Evolutionary conservation across 53 echinoderm and acorn worm species (phyloP), one percentile per base, ranked within the genome.

Genomic region (Crossaster papposus): DNA sequence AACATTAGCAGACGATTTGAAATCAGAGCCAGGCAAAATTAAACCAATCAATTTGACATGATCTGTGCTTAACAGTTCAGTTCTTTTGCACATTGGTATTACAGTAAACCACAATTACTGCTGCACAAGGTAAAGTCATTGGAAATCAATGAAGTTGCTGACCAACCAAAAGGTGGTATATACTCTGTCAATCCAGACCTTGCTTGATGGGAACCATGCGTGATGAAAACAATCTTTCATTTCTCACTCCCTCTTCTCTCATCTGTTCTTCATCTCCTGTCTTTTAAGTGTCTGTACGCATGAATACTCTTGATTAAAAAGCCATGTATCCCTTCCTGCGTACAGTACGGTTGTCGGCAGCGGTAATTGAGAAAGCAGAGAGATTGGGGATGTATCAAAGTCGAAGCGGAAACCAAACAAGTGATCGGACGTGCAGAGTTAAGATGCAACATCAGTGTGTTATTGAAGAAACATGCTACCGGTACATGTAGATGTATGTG

Each of bases 291-390:
- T 76, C 76, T 71, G 26, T 24, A 77, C 17, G 75, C 62, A 22
- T 35, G 20, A 54, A 20, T 74, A 32, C 24, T 36, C 86, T 86
- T 55, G 87, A 87, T 87, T 87, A 62, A 87, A 76, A 77, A 62
- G 62, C 75, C 63, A 76, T 73, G 23, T 72, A 54, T 73, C 74
- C 33, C 44, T 1, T 5, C 22, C 53, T 33, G 13, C 38, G 34
- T 26, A 26, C 18, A 75, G 54, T 58, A 64, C 35, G 75, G 87
- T n/a, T 87, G 76, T 87, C 58, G 51, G 54, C n/a, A 7, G 51
- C 55, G 17, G 54, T 53, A 62, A 75, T 74, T 23, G 62, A 17
- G 36, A 76, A 74, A 53, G n/a, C 85, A 85, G 87, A 63, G 18
- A 62, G 35, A 33, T 44, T 55, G 55, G 76, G 36, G 87, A 87